Conservation (phyloP, 2,888 invertebrate species). For the Dimorphilus gyrociliatus region DNA sequence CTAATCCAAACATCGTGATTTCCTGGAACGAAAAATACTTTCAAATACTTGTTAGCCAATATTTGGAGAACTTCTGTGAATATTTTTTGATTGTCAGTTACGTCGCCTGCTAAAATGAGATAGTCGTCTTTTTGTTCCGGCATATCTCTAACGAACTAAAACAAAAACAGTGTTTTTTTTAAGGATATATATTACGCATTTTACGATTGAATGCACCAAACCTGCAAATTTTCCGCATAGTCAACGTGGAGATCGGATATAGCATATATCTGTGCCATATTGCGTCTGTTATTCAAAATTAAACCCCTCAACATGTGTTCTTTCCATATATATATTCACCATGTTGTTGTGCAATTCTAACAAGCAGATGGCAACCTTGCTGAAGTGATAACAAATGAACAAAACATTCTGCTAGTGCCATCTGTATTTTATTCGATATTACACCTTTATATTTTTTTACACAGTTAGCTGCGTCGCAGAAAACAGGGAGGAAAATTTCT, state of each 20-base stretch:
- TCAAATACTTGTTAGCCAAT: slow-evolving; percentile 8
- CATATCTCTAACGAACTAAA: not conserved
- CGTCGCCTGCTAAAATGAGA: slow-evolving; percentile 14
- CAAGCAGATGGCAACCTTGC: too few species aligned
- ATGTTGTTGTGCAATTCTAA: too few species aligned
- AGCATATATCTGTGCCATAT: slow-evolving; percentile 4
- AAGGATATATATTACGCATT: slow-evolving; percentile 5
- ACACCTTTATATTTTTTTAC: too few species aligned
- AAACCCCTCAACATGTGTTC: too few species aligned
- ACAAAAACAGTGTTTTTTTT: not conserved
- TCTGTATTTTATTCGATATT: too few species aligned
- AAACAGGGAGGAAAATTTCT: too few species aligned
- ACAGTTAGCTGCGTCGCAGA: too few species aligned
- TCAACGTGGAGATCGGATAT: slow-evolving; percentile 14
- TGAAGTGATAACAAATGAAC: too few species aligned
- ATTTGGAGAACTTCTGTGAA: slow-evolving; percentile 9
- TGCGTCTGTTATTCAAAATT: not conserved
- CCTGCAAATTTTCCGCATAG: slow-evolving; percentile 9
- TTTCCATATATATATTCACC: too few species aligned
- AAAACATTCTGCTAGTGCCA: too few species aligned
- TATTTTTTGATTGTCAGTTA: slow-evolving; percentile 11
- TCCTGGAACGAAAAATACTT: slow-evolving; percentile 14
- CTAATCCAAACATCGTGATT: slow-evolving; percentile 16
- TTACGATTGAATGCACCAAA: slow-evolving; percentile 8
- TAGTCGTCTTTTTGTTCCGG: slow-evolving; percentile 5